phyloP scores from a whole-genome alignment of 2,888 invertebrate species.

The Leptopilina drosophilae region DNA sequence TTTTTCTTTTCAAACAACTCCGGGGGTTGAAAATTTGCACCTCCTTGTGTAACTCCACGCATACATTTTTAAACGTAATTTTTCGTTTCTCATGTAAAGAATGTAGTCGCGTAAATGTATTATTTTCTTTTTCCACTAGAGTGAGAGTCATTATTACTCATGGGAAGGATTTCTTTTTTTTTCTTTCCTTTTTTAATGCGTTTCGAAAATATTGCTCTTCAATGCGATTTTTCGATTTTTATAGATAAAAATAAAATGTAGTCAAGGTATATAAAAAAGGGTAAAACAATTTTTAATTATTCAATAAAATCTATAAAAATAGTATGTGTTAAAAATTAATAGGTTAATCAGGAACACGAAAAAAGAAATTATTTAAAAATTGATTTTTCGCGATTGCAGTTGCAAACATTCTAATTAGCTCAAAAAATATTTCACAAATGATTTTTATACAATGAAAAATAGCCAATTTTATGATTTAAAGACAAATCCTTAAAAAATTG shows the following conservation, averaged over 20 bases:
- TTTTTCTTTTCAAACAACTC: not conserved
- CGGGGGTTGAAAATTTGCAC: not conserved
- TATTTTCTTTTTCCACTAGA: not conserved
- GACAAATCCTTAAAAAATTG: no score
- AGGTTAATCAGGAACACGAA: no score
- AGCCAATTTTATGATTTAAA: no score
- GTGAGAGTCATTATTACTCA: not conserved
- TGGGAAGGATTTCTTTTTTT: not conserved
- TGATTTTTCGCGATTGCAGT: no score
- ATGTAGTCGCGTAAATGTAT: not conserved
- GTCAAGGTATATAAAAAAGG: not conserved
- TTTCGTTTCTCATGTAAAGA: not conserved
- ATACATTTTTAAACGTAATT: slow-evolving; percentile 2
- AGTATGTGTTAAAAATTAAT: no score
- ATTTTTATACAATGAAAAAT: no score
- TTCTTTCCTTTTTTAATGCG: not conserved
- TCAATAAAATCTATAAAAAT: no score
- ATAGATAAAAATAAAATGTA: slow-evolving; percentile 1
- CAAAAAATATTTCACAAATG: no score
- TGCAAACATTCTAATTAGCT: no score
- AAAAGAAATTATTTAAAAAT: no score
- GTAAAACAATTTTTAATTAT: not conserved
- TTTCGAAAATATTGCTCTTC: not conserved
- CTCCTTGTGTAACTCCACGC: not conserved
- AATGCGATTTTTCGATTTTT: not conserved